These are phyloP conservation scores for Pomacea maculata DNA, from an alignment of 1,140 invertebrate genomes.

Conservation along the genomic window DNA sequence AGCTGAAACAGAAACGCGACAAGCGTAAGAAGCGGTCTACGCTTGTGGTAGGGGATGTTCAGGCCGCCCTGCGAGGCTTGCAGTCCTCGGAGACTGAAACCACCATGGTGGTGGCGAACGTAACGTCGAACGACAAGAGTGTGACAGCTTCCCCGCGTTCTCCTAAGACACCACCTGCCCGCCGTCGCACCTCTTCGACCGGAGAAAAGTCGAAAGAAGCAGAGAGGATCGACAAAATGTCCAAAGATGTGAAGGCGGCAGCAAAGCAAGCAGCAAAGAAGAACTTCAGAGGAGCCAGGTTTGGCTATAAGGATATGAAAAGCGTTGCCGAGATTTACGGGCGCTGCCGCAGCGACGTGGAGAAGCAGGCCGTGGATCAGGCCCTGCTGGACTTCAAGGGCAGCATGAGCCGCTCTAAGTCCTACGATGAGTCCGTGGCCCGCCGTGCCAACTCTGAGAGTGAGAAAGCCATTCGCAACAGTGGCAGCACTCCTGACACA, in stretches of 20 bases:
- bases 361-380: slow-evolving; percentile 52
- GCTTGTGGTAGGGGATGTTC: slow-evolving; percentile 53
- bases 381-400: slow-evolving; percentile 50
- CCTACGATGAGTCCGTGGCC: slow-evolving; percentile 56
- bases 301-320: slow-evolving; percentile 48
- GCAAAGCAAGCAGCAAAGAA: slow-evolving; percentile 54
- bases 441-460: slow-evolving; percentile 35
- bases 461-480: slow-evolving; percentile 30
- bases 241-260: slow-evolving; percentile 31
- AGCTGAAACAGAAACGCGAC: slow-evolving; percentile 47
- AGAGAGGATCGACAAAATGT: slow-evolving; percentile 20
- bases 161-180: slow-evolving; percentile 32
- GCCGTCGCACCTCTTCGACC: slow-evolving; percentile 21
- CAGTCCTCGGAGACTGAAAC: no score
- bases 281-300: slow-evolving; percentile 51
- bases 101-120: no score
- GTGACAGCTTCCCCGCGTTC: not conserved
- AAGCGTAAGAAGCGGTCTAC: slow-evolving; percentile 51
- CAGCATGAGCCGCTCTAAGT: slow-evolving; percentile 58
- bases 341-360: slow-evolving; percentile 55
- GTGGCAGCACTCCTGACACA: slow-evolving; percentile 35
- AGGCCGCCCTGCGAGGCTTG: slow-evolving; percentile 43
- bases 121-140: no score
- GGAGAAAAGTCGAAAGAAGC: slow-evolving; percentile 20
- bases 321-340: slow-evolving; percentile 29